Evolutionary conservation across 2,113 vertebrate species (phyloP).

Genomic region (Embiotoca jacksoni): DNA sequence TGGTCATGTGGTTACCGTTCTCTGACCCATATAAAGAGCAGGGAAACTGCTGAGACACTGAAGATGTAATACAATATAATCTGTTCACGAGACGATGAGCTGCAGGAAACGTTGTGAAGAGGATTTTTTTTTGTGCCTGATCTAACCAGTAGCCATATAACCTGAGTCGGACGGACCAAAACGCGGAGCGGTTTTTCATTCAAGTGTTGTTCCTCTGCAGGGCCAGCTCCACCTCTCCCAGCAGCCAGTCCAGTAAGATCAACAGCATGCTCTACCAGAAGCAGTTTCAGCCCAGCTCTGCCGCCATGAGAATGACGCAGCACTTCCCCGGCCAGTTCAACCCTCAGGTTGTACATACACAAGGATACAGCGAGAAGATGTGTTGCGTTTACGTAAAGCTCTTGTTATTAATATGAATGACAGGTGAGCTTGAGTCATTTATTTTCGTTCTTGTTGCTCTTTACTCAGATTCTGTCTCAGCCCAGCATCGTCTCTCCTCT

Average conservation of each 20-base stretch:
- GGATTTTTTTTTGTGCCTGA: too few species aligned
- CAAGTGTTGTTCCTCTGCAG: slow-evolving; percentile 71
- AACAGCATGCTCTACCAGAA: slow-evolving; percentile 99
- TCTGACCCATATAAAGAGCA: too few species aligned
- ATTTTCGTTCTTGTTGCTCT: neutral
- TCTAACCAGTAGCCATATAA: too few species aligned
- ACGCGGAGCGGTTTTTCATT: neutral
- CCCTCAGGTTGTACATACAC: slow-evolving; percentile 86
- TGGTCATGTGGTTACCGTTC: too few species aligned
- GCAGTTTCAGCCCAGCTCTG: slow-evolving; percentile 92
- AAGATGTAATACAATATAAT: too few species aligned
- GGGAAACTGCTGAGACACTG: too few species aligned
- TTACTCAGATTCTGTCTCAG: slow-evolving; percentile 93
- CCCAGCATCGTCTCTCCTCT: slow-evolving; percentile 96
- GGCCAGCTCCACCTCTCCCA: slow-evolving; percentile 97
- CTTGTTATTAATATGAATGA: neutral
- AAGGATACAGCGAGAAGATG: too few species aligned
- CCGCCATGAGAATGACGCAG: slow-evolving; percentile 91
- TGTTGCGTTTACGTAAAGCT: neutral
- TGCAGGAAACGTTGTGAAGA: too few species aligned
- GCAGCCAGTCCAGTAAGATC: slow-evolving; percentile 97
- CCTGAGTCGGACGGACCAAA: neutral
- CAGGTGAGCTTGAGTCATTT: neutral
- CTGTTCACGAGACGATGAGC: too few species aligned
- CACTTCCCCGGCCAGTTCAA: slow-evolving; percentile 95